Percentiles rank a stretch among this genome's conserved stretches.
Evolutionary conservation across 2,888 invertebrate genomes (phyloP).

Genomic region (Hirudinaria manillensis): DNA sequence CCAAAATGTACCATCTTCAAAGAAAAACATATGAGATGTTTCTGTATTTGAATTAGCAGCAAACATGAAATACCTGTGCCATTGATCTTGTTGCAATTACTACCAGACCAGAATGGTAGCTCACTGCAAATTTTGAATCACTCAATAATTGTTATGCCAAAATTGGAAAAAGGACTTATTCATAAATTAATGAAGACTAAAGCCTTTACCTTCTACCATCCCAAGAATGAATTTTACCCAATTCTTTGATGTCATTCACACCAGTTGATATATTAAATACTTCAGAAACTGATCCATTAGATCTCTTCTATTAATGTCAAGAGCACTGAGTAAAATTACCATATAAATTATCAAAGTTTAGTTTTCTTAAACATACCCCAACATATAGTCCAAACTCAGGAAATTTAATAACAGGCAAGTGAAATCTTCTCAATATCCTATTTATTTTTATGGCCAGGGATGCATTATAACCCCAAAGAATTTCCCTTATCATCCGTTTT

Average conservation of each 20-base stretch:
- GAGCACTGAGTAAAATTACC: not conserved
- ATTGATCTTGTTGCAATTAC: slow-evolving; percentile 43
- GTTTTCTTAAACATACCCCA: not conserved
- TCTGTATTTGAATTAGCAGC: not conserved
- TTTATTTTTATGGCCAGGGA: slow-evolving; percentile 16
- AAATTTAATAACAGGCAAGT: slow-evolving; percentile 12
- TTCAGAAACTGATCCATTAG: slow-evolving; percentile 59
- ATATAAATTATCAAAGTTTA: not conserved
- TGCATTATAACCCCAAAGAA: slow-evolving; percentile 28
- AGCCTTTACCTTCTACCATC: slow-evolving; percentile 56
- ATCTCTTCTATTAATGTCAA: not conserved
- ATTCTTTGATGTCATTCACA: slow-evolving; percentile 59
- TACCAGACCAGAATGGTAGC: slow-evolving; percentile 22
- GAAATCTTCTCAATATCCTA: not conserved
- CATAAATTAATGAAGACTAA: not conserved
- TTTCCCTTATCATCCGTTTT: slow-evolving; percentile 10
- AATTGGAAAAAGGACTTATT: not conserved
- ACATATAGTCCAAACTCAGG: slow-evolving; percentile 22
- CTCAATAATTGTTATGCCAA: not conserved
- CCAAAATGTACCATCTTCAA: slow-evolving; percentile 42
- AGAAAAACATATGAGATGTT: not conserved
- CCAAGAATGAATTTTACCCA: slow-evolving; percentile 70
- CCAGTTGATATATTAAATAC: slow-evolving; percentile 73
- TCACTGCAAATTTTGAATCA: slow-evolving; percentile 3
- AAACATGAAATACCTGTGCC: slow-evolving; percentile 40